Evolutionary conservation across 2,797 vertebrate genomes (phyloP), one percentile per base, ranked within the genome.

Genomic region (Orientallactaga sibirica): DNA sequence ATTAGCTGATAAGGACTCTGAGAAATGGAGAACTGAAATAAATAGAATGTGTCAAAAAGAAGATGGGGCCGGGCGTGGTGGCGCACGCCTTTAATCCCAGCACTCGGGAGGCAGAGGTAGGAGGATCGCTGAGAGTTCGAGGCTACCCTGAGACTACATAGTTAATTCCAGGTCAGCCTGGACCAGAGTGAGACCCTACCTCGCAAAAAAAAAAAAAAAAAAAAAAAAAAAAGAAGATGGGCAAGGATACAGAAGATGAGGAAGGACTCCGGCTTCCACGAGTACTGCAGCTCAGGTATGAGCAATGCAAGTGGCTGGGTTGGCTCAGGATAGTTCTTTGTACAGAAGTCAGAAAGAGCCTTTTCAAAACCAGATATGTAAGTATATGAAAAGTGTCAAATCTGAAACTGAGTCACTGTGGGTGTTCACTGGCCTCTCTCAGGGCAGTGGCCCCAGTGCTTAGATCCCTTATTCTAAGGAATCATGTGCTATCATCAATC

Each of bases 291-390:
- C 12, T 27, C 7, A 71, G 24, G n/a, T 14, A 55, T 61, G 20
- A 37, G 62, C 55, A 58, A 16, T 2, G 4, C 2, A 27, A 24
- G 29, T 19, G 14, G 33, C 37, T 16, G 33, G 29, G 29, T 25
- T 27, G 5, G 43, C 16, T 15, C 11, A 5, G 0, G 3, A 16
- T 3, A 11, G 8, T 4, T 20, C 48, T 61, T 33, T 11, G 64
- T 25, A n/a, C 3, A 19, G 10, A 25, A 27, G 5, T 15, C 64
- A 74, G 52, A 61, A 64, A 33, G 7, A 61, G 41, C 73, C 37
- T 52, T 15, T 20, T 55, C 43, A 71, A n/a, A 81, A 41, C 7
- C 18, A 74, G 61, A n/a, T 66, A 75, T 10, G 22, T 6, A 79
- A 41, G 11, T 75, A 2, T 24, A n/a, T 0, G 15, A n/a, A 61